These are phyloP conservation scores for Cavia porcellus DNA, from an alignment of 2,113 vertebrate genomes.

Conservation along the genomic window DNA sequence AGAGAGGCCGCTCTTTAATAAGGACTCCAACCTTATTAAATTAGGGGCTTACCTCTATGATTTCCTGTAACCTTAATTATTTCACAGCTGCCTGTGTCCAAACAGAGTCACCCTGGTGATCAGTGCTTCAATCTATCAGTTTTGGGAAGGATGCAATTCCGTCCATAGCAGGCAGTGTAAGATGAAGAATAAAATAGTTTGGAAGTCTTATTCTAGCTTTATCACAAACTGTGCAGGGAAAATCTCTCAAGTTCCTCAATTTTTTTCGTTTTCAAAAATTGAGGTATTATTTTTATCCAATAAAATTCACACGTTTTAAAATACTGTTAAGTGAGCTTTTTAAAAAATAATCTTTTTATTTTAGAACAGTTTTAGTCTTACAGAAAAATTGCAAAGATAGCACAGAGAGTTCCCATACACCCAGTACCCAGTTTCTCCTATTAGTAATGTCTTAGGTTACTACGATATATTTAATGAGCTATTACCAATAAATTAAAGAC, in stretches of 20 bases:
- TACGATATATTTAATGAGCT: background rate
- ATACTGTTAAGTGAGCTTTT: constrained; percentile 71
- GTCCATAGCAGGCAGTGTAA: background rate
- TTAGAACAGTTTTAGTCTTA: constrained; percentile 66
- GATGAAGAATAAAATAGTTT: background rate
- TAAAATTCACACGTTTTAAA: constrained; percentile 77
- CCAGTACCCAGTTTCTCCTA: background rate
- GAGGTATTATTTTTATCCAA: constrained; percentile 78
- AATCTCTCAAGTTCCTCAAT: constrained; percentile 61
- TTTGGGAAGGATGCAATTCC: background rate
- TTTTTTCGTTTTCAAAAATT: constrained; percentile 67
- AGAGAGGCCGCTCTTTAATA: background rate
- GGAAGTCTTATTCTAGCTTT: constrained; percentile 54
- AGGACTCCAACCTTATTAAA: background rate
- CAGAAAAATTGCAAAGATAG: constrained; percentile 65
- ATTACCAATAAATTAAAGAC: background rate
- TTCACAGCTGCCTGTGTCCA: constrained; percentile 16
- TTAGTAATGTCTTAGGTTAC: constrained; percentile 19
- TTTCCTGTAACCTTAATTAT: background rate
- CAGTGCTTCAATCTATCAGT: background rate
- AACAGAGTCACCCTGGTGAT: background rate
- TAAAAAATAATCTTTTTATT: constrained; percentile 72
- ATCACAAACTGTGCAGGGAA: constrained; percentile 50
- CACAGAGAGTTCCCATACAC: constrained; percentile 65
- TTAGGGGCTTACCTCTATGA: background rate